phyloP scores from a whole-genome alignment of 2,113 vertebrate genomes.

The Trachemys scripta region DNA sequence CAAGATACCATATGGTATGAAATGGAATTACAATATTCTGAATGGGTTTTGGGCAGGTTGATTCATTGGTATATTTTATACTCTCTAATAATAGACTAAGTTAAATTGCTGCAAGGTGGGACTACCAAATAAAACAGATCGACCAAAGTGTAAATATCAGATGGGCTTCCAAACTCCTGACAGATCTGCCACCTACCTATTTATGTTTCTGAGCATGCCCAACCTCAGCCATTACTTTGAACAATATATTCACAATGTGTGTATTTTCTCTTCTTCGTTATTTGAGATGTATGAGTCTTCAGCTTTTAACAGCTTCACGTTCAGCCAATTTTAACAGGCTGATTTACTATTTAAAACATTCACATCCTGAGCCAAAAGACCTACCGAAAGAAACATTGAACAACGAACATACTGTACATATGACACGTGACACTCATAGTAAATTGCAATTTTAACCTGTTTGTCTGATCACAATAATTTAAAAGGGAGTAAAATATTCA shows the following conservation, averaged over 20 bases:
- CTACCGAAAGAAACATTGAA: neutral
- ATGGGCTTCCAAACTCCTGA: constrained; percentile 37
- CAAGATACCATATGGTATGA: constrained; percentile 44
- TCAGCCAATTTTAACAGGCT: constrained; percentile 56
- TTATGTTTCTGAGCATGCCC: constrained; percentile 15
- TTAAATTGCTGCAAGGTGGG: constrained; percentile 57
- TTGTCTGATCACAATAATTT: neutral
- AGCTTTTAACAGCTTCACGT: constrained; percentile 11
- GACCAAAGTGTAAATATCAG: constrained; percentile 44
- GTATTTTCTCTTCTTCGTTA: constrained; percentile 38
- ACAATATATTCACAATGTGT: neutral
- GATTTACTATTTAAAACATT: neutral
- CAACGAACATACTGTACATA: neutral
- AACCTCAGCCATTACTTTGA: neutral
- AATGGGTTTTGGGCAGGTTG: constrained; percentile 48
- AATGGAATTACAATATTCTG: constrained; percentile 64
- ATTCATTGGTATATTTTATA: constrained; percentile 56
- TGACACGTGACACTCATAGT: neutral
- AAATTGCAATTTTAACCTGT: constrained; percentile 24
- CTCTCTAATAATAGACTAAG: constrained; percentile 39
- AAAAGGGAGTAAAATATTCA: neutral
- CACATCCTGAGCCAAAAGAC: neutral
- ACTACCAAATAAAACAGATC: constrained; percentile 37
- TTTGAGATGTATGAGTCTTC: constrained; percentile 16
- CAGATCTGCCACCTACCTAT: constrained; percentile 9